Evolutionary conservation across 2,888 invertebrate genomes (phyloP).

Genomic region (Oasisia sp.): DNA sequence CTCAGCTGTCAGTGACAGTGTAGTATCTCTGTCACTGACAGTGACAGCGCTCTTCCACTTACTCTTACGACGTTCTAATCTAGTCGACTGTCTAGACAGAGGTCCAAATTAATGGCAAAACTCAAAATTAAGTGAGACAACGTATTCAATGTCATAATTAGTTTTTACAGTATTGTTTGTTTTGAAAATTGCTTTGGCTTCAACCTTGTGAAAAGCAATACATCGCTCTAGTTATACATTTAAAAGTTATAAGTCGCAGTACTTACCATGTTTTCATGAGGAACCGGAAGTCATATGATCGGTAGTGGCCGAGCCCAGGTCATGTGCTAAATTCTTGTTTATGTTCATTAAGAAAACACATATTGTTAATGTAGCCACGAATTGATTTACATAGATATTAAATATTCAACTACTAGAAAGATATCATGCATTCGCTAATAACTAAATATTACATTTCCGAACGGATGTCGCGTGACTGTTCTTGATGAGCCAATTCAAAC

Average conservation of each 20-base stretch:
- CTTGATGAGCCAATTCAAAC: neutral
- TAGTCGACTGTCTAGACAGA: too few relatives aligned
- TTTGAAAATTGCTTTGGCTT: neutral
- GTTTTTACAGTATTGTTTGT: neutral
- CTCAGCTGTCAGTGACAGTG: too few relatives aligned
- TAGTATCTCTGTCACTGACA: too few relatives aligned
- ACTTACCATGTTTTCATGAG: neutral
- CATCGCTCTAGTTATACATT: neutral
- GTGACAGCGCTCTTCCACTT: too few relatives aligned
- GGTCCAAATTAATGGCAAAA: neutral
- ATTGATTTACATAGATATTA: neutral
- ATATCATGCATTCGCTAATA: neutral
- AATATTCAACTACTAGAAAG: neutral
- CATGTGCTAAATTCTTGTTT: neutral
- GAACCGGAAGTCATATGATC: slow-evolving; percentile 17
- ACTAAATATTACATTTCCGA: neutral
- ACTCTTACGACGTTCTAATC: too few relatives aligned
- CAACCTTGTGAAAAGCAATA: neutral
- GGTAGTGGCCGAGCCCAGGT: neutral
- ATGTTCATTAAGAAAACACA: neutral
- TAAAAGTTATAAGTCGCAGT: neutral
- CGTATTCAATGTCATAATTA: neutral
- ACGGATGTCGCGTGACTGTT: neutral
- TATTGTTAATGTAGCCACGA: neutral
- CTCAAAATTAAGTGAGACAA: neutral